Base-by-base conservation (phyloP, 1,140 invertebrate species). In the Eufriesea mexicana region DNA sequence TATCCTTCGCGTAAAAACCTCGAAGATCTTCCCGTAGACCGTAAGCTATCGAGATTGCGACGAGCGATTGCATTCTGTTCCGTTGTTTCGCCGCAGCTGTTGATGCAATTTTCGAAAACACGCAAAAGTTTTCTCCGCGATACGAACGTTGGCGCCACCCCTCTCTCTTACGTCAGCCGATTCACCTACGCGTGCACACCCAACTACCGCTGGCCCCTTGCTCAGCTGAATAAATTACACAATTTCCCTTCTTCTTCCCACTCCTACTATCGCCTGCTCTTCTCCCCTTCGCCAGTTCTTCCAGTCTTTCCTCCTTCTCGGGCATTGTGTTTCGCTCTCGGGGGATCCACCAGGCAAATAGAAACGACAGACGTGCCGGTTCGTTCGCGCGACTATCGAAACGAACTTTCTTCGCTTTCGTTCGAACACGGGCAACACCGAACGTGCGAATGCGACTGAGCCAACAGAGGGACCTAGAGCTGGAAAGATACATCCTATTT, bases 191-290 rank as follows among this genome's bases (percentile, higher is more conserved):
- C 66, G 64, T 55, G 73, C 75, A 64, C 49, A 42, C 71, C 55
- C 57, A 73, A 59, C 61, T 20, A 45, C 8, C 45, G 28, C 45
- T 75, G 62, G 64, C 72, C 78, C 78, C 76, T 66, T 68, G 25
- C 62, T 74, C 66, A 68, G 54, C 64, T 86, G 81, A 89, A 90
- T 90, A 90, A 90, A 90, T 90, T 90, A 87, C 87, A 75, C 87
- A 85, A 89, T 90, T 90, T 89, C 81, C 85, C 80, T 76, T 72
- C 85, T 70, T 83, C 57, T 75, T 79, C 75, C 79, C 61, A 7
- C 68, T 55, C n/a, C 73, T 57, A 67, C 49, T 62, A 67, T 61
- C 20, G 59, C 61, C 12, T 47, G 66, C 55, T 59, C 51, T 49
- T 61, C 51, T 25, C 57, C 28, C 47, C 51, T n/a, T 62, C 55